phyloP scores from a whole-genome alignment of 2,888 invertebrate genomes.

The Vandiemenella viatica region DNA sequence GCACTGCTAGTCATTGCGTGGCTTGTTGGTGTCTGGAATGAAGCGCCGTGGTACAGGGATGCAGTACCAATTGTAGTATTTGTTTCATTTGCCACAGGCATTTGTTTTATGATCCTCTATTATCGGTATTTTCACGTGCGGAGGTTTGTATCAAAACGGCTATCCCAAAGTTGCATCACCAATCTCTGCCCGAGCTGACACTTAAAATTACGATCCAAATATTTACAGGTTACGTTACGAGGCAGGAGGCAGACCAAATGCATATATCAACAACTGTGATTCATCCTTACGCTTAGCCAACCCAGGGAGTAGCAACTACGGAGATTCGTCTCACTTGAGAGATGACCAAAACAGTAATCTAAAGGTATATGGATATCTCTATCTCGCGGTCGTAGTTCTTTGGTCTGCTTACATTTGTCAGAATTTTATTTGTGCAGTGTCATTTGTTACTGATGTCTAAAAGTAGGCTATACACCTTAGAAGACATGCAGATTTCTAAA shows the following conservation, averaged over 20 bases:
- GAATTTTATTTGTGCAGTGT: too few relatives aligned
- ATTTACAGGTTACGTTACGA: slow-evolving; percentile 14
- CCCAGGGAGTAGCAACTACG: slow-evolving; percentile 3
- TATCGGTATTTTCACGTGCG: slow-evolving; percentile 70
- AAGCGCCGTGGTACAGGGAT: slow-evolving; percentile 32
- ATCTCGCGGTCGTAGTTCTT: too few relatives aligned
- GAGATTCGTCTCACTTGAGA: not conserved
- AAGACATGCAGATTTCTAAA: too few relatives aligned
- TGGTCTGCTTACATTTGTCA: too few relatives aligned
- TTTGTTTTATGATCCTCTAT: slow-evolving; percentile 33
- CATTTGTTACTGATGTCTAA: too few relatives aligned
- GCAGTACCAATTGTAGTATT: slow-evolving; percentile 35
- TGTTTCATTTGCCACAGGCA: slow-evolving; percentile 27
- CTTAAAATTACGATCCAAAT: too few relatives aligned
- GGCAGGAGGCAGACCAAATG: slow-evolving; percentile 14
- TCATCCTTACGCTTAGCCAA: slow-evolving; percentile 13
- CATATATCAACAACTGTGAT: slow-evolving; percentile 14
- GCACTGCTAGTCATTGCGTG: slow-evolving; percentile 66
- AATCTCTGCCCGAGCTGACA: too few relatives aligned
- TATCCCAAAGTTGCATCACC: too few relatives aligned
- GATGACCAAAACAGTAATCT: not conserved
- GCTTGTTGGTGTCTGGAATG: slow-evolving; percentile 49
- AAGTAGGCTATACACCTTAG: too few relatives aligned
- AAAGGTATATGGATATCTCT: too few relatives aligned
- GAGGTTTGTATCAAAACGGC: slow-evolving; percentile 9